phyloP scores from a whole-genome alignment of 2,797 vertebrate species.

The Triplophysa bombifrons region DNA sequence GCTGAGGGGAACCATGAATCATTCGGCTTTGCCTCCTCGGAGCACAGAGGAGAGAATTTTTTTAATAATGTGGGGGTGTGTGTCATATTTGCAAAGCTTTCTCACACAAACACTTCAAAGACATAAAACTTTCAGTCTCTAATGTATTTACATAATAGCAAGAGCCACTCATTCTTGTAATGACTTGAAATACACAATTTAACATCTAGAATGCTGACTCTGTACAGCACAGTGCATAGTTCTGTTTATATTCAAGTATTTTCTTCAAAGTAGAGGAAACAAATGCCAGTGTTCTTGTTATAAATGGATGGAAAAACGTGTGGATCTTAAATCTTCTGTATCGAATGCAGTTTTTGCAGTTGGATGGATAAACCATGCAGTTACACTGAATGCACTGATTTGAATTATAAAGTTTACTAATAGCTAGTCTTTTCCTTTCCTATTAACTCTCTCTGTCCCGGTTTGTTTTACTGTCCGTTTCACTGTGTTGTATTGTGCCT shows the following conservation, averaged over 20 bases:
- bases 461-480: background rate
- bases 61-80: slow-evolving; percentile 25
- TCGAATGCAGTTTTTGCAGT: slow-evolving; percentile 27
- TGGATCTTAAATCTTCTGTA: slow-evolving; percentile 40
- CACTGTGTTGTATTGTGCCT: background rate
- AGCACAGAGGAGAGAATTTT: slow-evolving; percentile 20
- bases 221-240: background rate
- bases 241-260: background rate
- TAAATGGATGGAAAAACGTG: slow-evolving; percentile 32
- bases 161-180: background rate
- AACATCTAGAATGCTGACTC: background rate
- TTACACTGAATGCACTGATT: slow-evolving; percentile 17
- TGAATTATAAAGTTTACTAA: slow-evolving; percentile 1
- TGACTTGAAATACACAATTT: background rate
- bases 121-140: background rate
- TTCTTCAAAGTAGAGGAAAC: slow-evolving; percentile 7
- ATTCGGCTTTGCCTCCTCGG: slow-evolving; percentile 10
- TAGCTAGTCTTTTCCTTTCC: background rate
- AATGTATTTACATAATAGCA: background rate
- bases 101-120: slow-evolving; percentile 19
- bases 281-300: background rate
- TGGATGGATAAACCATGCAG: slow-evolving; percentile 18
- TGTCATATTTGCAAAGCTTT: slow-evolving; percentile 29
- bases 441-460: background rate
- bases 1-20: slow-evolving; percentile 28